These are phyloP conservation scores for Rutpela maculata DNA, from an alignment of 2,888 invertebrate genomes.

Conservation along the genomic window DNA sequence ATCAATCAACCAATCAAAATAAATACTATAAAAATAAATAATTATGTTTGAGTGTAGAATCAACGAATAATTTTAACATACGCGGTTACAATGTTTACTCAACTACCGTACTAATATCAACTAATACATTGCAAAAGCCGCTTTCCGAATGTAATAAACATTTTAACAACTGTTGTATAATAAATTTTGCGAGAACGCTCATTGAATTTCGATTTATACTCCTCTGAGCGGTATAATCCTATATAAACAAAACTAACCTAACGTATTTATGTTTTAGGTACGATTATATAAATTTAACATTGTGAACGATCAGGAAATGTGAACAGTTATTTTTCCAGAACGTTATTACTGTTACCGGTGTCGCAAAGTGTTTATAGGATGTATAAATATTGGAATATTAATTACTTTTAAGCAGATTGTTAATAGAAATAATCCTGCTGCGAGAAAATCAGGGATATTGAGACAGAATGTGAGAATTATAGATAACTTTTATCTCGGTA, in stretches of 20 bases:
- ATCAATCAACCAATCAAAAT: too few relatives aligned
- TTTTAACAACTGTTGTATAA: constrained; percentile 14
- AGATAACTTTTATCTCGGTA: too few relatives aligned
- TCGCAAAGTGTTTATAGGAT: too few relatives aligned
- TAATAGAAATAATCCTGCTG: too few relatives aligned
- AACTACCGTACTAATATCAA: constrained; percentile 9
- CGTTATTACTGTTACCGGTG: neutral
- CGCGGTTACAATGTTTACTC: neutral
- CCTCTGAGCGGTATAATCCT: neutral
- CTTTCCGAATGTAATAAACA: constrained; percentile 27
- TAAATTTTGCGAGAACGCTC: constrained; percentile 11
- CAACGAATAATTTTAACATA: too few relatives aligned
- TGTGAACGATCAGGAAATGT: constrained; percentile 12
- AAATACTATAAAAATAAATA: too few relatives aligned
- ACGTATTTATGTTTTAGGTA: constrained; percentile 19
- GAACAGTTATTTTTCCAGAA: neutral
- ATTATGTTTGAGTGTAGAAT: too few relatives aligned
- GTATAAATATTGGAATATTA: too few relatives aligned
- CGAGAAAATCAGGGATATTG: too few relatives aligned
- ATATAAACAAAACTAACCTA: constrained; percentile 25
- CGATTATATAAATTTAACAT: constrained; percentile 14
- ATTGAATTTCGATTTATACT: constrained; percentile 21
- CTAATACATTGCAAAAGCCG: constrained; percentile 20
- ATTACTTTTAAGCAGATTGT: too few relatives aligned
- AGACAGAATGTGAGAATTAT: too few relatives aligned